Evolutionary conservation across 2,888 invertebrate species (phyloP).

Genomic region (Himalopsyche anomala): DNA sequence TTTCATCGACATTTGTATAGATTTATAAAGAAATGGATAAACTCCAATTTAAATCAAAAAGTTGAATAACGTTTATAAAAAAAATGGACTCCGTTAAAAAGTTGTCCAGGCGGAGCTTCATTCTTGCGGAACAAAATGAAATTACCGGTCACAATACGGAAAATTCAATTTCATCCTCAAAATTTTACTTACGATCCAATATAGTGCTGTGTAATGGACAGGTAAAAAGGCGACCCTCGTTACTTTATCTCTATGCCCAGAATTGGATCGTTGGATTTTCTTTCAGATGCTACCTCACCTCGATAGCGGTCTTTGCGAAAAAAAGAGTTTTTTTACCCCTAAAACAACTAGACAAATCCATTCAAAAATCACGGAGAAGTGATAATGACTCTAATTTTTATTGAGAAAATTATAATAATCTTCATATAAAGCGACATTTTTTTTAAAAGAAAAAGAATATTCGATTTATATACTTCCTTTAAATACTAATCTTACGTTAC

Average conservation of each 20-base stretch:
- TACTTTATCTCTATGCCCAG: slow-evolving; percentile 32
- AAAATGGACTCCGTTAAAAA: neutral
- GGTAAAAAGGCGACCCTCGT: slow-evolving; percentile 44
- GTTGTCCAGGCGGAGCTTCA: slow-evolving; percentile 44
- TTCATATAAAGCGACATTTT: too few species aligned
- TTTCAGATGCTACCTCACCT: slow-evolving; percentile 1
- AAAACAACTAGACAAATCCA: too few species aligned
- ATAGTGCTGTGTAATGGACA: slow-evolving; percentile 52
- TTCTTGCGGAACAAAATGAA: slow-evolving; percentile 50
- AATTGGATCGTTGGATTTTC: slow-evolving; percentile 42
- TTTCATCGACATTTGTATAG: too few species aligned
- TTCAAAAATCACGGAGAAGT: too few species aligned
- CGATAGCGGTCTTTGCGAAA: neutral
- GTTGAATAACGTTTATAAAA: slow-evolving; percentile 22
- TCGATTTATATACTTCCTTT: too few species aligned
- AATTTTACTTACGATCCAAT: slow-evolving; percentile 50
- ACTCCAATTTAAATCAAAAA: neutral
- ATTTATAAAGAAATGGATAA: too few species aligned
- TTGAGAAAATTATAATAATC: too few species aligned
- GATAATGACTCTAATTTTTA: too few species aligned
- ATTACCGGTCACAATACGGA: slow-evolving; percentile 55
- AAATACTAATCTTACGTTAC: too few species aligned
- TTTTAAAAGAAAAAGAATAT: too few species aligned
- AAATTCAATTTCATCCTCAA: slow-evolving; percentile 52
- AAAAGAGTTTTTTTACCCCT: neutral